A percentile compares a stretch with the other conserved stretches of the same genome.
These are phyloP conservation scores for Upupa epops DNA, from an alignment of 2,113 vertebrate genomes.

Conservation along the genomic window DNA sequence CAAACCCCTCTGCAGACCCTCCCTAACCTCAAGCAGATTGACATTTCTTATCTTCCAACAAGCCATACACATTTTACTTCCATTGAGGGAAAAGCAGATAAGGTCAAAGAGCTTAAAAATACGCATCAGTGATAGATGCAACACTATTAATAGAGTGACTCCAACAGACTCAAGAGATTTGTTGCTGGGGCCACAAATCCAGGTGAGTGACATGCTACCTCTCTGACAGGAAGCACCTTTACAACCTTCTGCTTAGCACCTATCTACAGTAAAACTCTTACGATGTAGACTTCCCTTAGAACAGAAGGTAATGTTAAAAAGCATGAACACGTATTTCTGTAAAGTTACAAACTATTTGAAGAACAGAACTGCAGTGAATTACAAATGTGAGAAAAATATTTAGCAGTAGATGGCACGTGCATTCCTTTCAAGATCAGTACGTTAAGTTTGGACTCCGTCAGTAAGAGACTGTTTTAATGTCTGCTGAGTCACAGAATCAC, in stretches of 20 bases:
- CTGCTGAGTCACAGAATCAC: too few species aligned
- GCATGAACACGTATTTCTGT: neutral
- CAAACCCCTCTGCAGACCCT: too few species aligned
- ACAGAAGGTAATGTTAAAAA: neutral
- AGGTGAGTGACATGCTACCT: neutral
- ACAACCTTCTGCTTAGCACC: neutral
- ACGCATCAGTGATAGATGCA: neutral
- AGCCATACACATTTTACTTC: neutral
- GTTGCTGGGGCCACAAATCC: neutral
- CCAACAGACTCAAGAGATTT: rapidly evolving
- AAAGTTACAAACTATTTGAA: neutral
- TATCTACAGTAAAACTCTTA: neutral
- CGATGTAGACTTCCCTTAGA: neutral
- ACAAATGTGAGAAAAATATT: neutral
- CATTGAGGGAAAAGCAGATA: neutral
- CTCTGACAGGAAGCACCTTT: neutral
- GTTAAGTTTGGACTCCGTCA: neutral
- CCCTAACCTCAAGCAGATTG: too few species aligned
- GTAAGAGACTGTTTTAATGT: neutral
- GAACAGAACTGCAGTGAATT: neutral
- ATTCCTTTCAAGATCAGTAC: neutral
- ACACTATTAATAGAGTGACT: neutral
- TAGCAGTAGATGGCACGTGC: neutral
- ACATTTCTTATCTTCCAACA: neutral
- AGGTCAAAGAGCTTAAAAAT: neutral